These are phyloP conservation scores for Odontomyia ornata DNA, from an alignment of 2,888 invertebrate genomes.

Conservation along the genomic window DNA sequence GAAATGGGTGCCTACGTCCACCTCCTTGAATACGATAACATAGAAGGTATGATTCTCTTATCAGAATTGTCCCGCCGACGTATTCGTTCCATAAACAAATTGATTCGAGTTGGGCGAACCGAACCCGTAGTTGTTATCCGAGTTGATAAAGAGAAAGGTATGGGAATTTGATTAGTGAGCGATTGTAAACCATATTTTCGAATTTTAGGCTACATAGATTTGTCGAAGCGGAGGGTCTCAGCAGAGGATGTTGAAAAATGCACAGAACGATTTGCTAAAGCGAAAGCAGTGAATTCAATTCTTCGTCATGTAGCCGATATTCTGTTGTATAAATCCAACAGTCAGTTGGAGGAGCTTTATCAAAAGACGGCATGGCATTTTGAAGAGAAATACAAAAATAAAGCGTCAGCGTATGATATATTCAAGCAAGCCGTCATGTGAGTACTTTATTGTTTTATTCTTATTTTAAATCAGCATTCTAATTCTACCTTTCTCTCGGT, in stretches of 20 bases:
- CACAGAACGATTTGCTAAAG: conserved; percentile 97
- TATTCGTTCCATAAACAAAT: conserved; percentile 98
- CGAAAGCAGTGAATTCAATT: conserved; percentile 98
- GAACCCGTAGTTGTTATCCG: conserved; percentile 99
- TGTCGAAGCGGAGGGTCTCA: conserved; percentile 98
- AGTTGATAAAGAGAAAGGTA: conserved; percentile 99
- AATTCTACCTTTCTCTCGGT: too few species aligned
- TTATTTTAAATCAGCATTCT: neutral
- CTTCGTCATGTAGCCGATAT: conserved; percentile 96
- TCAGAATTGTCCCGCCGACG: conserved; percentile 98
- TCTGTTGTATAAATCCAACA: conserved; percentile 87
- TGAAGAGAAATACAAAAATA: conserved; percentile 95
- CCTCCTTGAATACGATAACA: conserved; percentile 97
- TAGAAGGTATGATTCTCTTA: conserved; percentile 98
- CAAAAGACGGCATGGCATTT: conserved; percentile 98
- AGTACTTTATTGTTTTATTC: conserved; percentile 61
- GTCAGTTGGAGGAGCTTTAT: conserved; percentile 94
- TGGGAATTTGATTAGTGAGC: neutral
- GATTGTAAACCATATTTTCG: neutral
- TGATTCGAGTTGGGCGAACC: conserved; percentile 97
- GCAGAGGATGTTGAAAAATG: conserved; percentile 98
- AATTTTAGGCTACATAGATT: conserved; percentile 91
- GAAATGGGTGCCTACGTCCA: conserved; percentile 99
- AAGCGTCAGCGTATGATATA: conserved; percentile 95
- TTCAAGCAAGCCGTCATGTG: conserved; percentile 98